Base-by-base conservation (phyloP, 2,888 invertebrate genomes). In the Drosophila cognata region DNA sequence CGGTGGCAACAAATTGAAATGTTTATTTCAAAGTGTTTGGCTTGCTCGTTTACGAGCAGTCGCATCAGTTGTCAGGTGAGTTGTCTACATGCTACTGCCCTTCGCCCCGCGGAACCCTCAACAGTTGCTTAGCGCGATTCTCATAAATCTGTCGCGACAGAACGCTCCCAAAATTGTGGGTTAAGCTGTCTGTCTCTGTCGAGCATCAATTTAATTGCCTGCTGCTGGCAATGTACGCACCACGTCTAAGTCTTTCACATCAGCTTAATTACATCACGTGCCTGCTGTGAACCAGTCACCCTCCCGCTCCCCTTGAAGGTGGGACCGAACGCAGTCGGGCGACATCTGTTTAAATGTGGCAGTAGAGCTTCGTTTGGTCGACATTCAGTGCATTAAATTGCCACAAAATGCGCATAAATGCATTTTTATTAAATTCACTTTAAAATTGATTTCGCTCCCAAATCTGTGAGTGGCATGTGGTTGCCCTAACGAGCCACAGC, bases 131-230 rank as follows among this genome's bases (percentile, higher is more conserved):
- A 46, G 67, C 31, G 46, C 46, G 43, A 62, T 73, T 76, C 74
- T 75, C 86, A 86, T 88, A 86, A 86, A 88, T 86, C 88, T 88
- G 82, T 85, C 82, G 80, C 50, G 35, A 56, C 72, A 52, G 55
- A 62, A 46, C 43, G 60, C 46, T 35, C 46, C 63, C 55, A 36
- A 63, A 74, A 52, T 52, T 77, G 52, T 73, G 79, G 81, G 79
- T 73, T 85, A 86, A 87, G 85, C 76, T 75, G 76, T 69, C 67
- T 46, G 46, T 46, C 25, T 8, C 46, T 46, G 25, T 58, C 57
- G 60, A 52, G 41, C 67, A 62, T 69, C 71, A 83, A 79, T 90
- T 90, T 90, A 90, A 90, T 88, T 85, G 84, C 88, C 84, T 66
- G 68, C 78, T 72, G 79, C 62, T 74, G 67, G 61, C 77, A 74